phyloP scores from a whole-genome alignment of 2,888 invertebrate genomes.

The Idaea straminata region DNA sequence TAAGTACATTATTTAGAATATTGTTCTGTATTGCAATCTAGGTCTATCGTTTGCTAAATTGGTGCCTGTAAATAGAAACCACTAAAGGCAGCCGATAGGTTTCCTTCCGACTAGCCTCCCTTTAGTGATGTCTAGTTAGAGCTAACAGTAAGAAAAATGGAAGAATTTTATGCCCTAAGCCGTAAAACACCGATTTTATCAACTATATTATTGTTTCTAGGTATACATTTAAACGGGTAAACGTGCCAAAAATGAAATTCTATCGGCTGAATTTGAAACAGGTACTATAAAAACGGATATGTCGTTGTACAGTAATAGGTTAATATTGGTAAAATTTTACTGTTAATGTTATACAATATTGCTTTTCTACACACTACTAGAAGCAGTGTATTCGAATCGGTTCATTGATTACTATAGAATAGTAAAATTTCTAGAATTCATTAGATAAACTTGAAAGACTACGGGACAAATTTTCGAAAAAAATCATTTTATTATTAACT shows the following conservation, averaged over 20 bases:
- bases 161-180: conserved; percentile 22
- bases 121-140: conserved; percentile 43
- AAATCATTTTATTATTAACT: conserved; percentile 60
- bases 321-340: conserved; percentile 58
- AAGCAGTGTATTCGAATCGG: conserved; percentile 56
- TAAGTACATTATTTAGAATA: conserved; percentile 46
- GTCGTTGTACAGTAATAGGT: conserved; percentile 62
- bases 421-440: conserved; percentile 52
- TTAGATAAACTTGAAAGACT: conserved; percentile 62
- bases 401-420: conserved; percentile 47
- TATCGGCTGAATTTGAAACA: conserved; percentile 52
- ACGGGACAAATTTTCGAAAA: conserved; percentile 68
- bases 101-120: conserved; percentile 7
- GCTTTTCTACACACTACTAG: conserved; percentile 68
- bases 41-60: conserved; percentile 18
- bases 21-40: conserved; percentile 39
- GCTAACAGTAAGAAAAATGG: conserved; percentile 21
- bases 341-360: conserved; percentile 59
- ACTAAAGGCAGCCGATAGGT: conserved; percentile 27
- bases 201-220: conserved; percentile 38
- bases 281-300: conserved; percentile 72
- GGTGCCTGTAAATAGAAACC: conserved; percentile 40
- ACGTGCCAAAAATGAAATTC: conserved; percentile 52
- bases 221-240: conserved; percentile 40
- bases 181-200: conserved; percentile 38